These are phyloP conservation scores for Drosophila ochracea DNA, from an alignment of 2,888 invertebrate genomes.

Conservation along the genomic window DNA sequence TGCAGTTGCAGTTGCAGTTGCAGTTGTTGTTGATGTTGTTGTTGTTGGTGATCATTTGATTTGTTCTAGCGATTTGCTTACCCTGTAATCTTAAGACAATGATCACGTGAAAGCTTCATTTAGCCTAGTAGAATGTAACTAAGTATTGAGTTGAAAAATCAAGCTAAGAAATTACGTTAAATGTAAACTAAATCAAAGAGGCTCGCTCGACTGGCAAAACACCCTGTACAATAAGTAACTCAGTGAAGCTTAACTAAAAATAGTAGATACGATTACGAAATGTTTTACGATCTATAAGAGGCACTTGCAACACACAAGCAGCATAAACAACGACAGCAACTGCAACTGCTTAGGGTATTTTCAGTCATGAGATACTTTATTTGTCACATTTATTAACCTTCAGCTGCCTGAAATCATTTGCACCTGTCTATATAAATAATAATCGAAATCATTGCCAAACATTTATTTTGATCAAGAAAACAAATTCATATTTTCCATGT, in stretches of 20 bases:
- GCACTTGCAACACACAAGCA: neutral
- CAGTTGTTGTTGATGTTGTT: conserved; percentile 1
- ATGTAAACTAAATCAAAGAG: neutral
- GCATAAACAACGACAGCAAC: neutral
- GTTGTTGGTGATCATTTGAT: conserved; percentile 51
- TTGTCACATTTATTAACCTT: neutral
- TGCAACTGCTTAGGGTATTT: neutral
- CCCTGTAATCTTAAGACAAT: conserved; percentile 23
- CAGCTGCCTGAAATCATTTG: neutral
- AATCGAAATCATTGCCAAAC: neutral
- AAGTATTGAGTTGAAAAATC: neutral
- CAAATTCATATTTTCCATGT: neutral
- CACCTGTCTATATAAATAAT: neutral
- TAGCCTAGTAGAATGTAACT: neutral
- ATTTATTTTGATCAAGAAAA: neutral
- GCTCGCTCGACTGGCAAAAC: neutral
- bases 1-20: conserved; percentile 4
- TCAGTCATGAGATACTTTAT: neutral
- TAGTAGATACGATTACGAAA: neutral
- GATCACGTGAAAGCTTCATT: neutral
- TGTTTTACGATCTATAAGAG: neutral
- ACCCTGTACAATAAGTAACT: neutral
- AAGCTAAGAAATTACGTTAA: neutral
- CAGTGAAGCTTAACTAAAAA: neutral
- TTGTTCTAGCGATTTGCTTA: conserved; percentile 25